Percentiles rank a stretch among this genome's conserved stretches.
These are phyloP conservation scores for Onychorhynchus coronatus DNA, from an alignment of 2,113 vertebrate genomes.

Conservation along the genomic window DNA sequence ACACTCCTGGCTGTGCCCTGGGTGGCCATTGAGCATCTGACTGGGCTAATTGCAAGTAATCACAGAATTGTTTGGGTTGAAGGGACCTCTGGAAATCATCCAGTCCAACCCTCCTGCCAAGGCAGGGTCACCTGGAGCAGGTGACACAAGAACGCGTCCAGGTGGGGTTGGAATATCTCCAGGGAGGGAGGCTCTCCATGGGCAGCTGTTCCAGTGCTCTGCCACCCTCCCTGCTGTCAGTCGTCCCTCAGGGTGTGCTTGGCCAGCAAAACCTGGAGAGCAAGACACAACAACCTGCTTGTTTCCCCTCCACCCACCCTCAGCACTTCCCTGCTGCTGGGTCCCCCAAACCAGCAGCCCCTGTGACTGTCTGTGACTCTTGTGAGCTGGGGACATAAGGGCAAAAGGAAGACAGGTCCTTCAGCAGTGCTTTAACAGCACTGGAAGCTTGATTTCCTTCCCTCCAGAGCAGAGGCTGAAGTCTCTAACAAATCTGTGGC, in stretches of 20 bases:
- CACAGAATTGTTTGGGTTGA: background rate
- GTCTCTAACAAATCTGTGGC: no score
- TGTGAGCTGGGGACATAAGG: no score
- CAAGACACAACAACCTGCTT: background rate
- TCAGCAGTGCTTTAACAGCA: background rate
- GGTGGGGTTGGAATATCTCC: background rate
- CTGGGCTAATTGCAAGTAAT: no score
- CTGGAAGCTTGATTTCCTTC: background rate
- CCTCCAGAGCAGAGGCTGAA: background rate
- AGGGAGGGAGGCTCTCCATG: background rate
- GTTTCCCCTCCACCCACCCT: no score
- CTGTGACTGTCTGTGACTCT: background rate
- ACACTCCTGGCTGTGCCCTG: background rate
- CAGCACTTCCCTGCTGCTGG: background rate
- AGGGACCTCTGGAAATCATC: background rate
- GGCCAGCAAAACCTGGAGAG: background rate
- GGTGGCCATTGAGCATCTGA: no score
- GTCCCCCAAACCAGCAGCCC: background rate
- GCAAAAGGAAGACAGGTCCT: fast-evolving
- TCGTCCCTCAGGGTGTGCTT: fast-evolving
- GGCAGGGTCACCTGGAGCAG: background rate
- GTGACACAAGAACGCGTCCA: background rate
- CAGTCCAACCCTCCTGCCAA: background rate
- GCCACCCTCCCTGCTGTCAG: background rate
- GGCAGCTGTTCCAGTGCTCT: background rate